Percentiles rank a stretch among this genome's conserved stretches.
Evolutionary conservation across 2,113 vertebrate species (phyloP).

Genomic region (Athene noctua): DNA sequence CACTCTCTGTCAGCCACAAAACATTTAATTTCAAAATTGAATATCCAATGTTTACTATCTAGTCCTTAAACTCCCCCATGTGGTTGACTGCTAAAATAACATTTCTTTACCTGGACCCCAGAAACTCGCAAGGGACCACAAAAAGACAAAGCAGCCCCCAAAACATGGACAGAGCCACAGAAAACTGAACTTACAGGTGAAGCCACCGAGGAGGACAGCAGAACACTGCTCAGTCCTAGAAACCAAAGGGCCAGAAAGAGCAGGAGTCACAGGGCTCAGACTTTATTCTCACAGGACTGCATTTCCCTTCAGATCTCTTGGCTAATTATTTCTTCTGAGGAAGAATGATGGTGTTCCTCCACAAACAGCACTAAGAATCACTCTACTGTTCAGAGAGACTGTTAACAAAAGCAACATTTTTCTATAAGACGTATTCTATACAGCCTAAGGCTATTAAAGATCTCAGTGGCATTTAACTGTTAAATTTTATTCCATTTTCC

Average conservation of each 20-base stretch:
- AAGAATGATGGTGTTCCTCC: background rate
- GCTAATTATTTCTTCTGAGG: background rate
- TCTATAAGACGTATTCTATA: background rate
- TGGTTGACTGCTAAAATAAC: conserved; percentile 22
- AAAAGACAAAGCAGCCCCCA: background rate
- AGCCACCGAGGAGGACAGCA: background rate
- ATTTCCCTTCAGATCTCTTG: background rate
- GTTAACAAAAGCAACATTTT: background rate
- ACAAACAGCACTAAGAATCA: background rate
- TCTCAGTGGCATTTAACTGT: background rate
- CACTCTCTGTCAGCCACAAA: background rate
- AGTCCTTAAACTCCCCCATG: conserved; percentile 45
- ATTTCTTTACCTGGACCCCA: background rate
- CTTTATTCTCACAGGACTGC: background rate
- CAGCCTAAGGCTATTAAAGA: background rate
- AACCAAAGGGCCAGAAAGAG: background rate
- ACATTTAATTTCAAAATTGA: background rate
- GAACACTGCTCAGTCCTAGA: background rate
- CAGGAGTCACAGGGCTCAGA: background rate
- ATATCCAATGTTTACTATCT: background rate
- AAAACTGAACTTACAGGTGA: background rate
- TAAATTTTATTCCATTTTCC: background rate
- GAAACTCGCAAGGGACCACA: background rate
- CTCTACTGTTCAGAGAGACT: background rate
- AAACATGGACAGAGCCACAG: background rate